Base-by-base conservation (phyloP, 2,888 invertebrate species). In the Chrysolina oricalcia region DNA sequence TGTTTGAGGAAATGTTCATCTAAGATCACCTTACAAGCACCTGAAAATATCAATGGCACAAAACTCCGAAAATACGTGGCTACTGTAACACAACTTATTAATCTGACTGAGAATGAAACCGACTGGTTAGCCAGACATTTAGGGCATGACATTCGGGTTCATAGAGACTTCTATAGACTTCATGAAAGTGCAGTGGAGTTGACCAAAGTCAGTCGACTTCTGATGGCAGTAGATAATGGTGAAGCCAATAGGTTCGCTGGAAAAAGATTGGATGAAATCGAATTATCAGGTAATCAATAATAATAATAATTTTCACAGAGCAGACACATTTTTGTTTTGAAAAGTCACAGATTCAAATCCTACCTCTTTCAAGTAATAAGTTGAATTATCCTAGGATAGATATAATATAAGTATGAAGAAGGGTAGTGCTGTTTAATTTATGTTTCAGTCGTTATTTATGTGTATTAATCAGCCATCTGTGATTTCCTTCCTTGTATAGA, bases 61-160 rank as follows among this genome's bases (percentile, higher is more conserved):
- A 83, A 83, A 75, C 72, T 83, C 11, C 65, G 82, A 66, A 84
- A 84, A 72, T 82, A 83, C 59, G 71, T 82, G 27, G 84, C 83
- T 21, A 84, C 84, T 15, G 82, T 83, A 15, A 77, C 76, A 56
- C 83, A 84, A 73, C 50, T 82, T 6, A 81, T 84, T 23, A 77
- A 40, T 40, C 40, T 40, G 5, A 62, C 62, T 35, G 79, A 79
- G 69, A 79, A 81, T 68, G 80, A 81, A 69, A 53, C 56, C 43
- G 79, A 80, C 65, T 81, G 79, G 75, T 35, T 81, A 21, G 81
- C 80, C 0, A 64, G 78, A 62, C 81, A 78, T 72, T 62, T 81
- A 21, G 80, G 80, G 2, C 81, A 79, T 56, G 78, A 80, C 48
- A 65, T 81, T 19, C 53, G 76, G 50, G 77, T 82, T 4, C 81